Base-by-base conservation (phyloP, 2,113 vertebrate genomes). In the Pogonocichla stellata region DNA sequence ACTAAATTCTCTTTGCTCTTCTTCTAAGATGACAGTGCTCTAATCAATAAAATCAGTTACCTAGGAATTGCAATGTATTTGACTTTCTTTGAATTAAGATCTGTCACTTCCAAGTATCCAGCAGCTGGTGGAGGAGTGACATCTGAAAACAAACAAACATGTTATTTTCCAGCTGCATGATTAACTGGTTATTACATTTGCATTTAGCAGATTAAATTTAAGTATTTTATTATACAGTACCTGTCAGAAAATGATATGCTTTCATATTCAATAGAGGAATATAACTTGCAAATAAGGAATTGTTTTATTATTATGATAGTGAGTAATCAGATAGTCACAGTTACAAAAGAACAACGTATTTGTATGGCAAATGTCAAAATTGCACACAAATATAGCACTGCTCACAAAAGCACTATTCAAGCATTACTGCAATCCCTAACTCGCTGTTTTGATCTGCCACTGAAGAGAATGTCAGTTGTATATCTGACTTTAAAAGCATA, bases 1-100 rank as follows among this genome's bases (percentile, higher is more conserved):
- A 82, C 6, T 42, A 80, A 75, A 90, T 89, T 85, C 7, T 80
- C 61, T 81, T 90, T 83, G 26, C 22, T 86, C 16, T 73, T 58
- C 31, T 73, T 58, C 28, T 33, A 88, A 58, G 45, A 50, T 34
- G 74, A 83, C 58, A 48, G 9, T 75, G 20, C 33, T 90, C 26
- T 83, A 84, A 84, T 93, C 36, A 94, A 74, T 71, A 93, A 93
- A 86, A 88, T 36, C 26, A 78, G 40, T 98, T 98, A 99, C 99
- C 99, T 98, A 13, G 99, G 99, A 75, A 99, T 97, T 47, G 99
- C 98, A 92, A 99, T 98, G 67, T 99, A 99, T 97, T 99, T 99
- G 69, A 99, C 96, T 96, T 98, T 99, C 96, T 99, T 99, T 67
- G 98, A 98, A 95, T 98, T 99, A 79, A 99, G 98, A 92, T 99